Base-by-base conservation (phyloP, 1,140 invertebrate species). In the Ctenoplectra terminalis region DNA sequence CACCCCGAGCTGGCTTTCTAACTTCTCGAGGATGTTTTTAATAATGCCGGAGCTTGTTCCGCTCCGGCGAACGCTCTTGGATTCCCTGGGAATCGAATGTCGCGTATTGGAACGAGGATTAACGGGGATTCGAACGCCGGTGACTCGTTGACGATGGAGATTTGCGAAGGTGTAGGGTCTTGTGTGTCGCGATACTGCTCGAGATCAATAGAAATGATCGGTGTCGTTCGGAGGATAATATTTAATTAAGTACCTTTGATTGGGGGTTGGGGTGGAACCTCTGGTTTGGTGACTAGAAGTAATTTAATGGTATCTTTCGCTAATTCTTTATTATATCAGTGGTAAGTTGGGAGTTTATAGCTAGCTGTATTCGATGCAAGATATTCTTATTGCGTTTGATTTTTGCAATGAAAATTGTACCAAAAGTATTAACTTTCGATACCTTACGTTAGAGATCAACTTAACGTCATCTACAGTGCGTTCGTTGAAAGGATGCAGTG, bases 21-120 rank as follows among this genome's bases (percentile, higher is more conserved):
- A 82, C 73, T 82, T 83, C 74, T 85, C 66, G 26, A 60, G 70
- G 54, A 84, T 76, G 75, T 78, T 83, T 84, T 82, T 74, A 84
- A 84, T 83, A 83, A 71, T 69, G 81, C 67, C 56, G n/a, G 26
- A 46, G 52, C 70, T 72, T 31, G 37, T 43, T 72, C 54, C 70
- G 54, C n/a, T 34, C 29, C 13, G 67, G 5, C n/a, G 40, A 20
- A 29, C 37, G 20, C 37, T 29, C 54, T 29, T 23, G 2, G 23
- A 58, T 58, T 29, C 26, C 9, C 7, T 0, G 5, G n/a, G 17
- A 58, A 56, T 72, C 50, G 50, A 58, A 43, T 31, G 29, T 71
- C 50, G 50, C 34, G 23, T 6, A 4, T 15, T 56, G 1, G 34
- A 50, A n/a, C 23, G n/a, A 4, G 37, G 1, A 43, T 29, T 29